Percentiles rank a stretch among this genome's conserved stretches.
Conservation (phyloP, 2,888 invertebrate species). For the Rhagonycha fulva region DNA sequence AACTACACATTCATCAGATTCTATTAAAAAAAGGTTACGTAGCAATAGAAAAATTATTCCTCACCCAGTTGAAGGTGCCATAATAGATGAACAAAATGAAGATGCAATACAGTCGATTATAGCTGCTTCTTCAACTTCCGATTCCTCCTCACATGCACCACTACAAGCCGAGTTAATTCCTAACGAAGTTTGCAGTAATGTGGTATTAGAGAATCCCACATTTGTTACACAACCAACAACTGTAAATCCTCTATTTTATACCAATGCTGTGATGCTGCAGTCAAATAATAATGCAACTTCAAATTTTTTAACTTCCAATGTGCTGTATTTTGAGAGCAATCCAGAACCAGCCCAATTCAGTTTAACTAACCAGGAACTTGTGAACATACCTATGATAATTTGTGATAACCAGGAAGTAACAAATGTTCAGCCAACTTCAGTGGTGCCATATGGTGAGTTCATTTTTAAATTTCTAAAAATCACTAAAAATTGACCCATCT, state of each 20-base stretch:
- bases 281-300: background rate
- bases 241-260: background rate
- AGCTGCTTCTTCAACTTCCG: slow-evolving; percentile 7
- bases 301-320: background rate
- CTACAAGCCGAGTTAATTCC: background rate
- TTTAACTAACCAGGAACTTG: background rate
- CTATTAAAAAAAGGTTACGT: slow-evolving; percentile 3
- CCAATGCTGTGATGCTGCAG: background rate
- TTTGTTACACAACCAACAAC: background rate
- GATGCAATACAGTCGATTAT: slow-evolving; percentile 17
- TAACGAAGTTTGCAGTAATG: background rate
- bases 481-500: no score
- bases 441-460: slow-evolving; percentile 12
- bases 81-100: slow-evolving; percentile 17
- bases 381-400: background rate
- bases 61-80: background rate
- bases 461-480: no score
- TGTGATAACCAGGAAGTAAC: background rate
- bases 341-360: background rate
- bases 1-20: background rate
- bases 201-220: background rate
- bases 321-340: background rate
- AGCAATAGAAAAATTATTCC: background rate
- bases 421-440: slow-evolving; percentile 5
- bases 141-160: background rate